Base-by-base conservation (phyloP, 2,797 vertebrate genomes). In the Helarctos malayanus region DNA sequence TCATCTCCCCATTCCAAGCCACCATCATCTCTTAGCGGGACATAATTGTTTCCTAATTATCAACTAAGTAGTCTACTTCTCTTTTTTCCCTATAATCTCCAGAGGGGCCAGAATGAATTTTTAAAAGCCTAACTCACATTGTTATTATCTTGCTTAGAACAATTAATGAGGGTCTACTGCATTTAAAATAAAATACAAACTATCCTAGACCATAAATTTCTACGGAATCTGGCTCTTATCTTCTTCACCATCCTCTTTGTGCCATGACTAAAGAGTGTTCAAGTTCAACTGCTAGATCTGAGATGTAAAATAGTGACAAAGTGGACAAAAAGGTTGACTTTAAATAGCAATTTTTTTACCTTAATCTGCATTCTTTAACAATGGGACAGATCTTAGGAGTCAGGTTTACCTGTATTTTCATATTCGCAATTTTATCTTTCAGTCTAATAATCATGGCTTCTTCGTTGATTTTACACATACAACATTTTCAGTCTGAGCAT, bases 401-500 rank as follows among this genome's bases (percentile, higher is more conserved):
- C 93, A 99, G 97, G 10, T 99, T 99, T 79, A 99, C 99, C 97
- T 99, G 99, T 97, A 99, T 99, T 97, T 99, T 99, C 95, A 99
- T 99, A 88, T 99, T 99, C n/a, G 99, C 98, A 98, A 99, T 99
- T 98, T 99, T 99, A 98, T 99, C 99, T 29, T 99, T 99, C 97
- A 99, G 98, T 69, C 99, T 99, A 81, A 99, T 94, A 91, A 99
- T 96, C 99, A 99, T 99, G 89, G 99, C 99, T 97, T 99, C 99
- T 97, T 99, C 98, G 82, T 99, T 99, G 96, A 99, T 99, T 95
- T 97, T 98, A 96, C 99, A 97, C 99, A 99, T 69, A 99, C 98
- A 84, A 99, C 99, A 57, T 99, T 99, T n/a, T 99, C 99, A 61
- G 99, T 99, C 98, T 99, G 99, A 23, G 99, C 99, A 80, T 99